phyloP scores from a whole-genome alignment of 2,888 invertebrate genomes.

The Bruchidius siliquastri region DNA sequence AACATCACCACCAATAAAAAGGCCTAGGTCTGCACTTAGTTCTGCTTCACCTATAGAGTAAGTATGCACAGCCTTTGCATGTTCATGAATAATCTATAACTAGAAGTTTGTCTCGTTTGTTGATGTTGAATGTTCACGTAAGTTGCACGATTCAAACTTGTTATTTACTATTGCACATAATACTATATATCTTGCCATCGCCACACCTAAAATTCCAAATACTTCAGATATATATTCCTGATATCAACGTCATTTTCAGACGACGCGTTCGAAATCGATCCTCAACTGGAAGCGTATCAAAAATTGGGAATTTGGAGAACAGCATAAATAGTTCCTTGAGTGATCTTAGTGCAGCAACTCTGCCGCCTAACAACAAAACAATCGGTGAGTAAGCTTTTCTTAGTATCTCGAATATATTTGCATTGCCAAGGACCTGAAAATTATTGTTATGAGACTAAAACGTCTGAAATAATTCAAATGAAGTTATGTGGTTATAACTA shows the following conservation, averaged over 20 bases:
- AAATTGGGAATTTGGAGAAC: constrained; percentile 41
- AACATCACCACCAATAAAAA: constrained; percentile 1
- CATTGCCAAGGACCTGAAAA: too few species aligned
- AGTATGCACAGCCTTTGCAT: neutral
- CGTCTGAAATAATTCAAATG: too few species aligned
- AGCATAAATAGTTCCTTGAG: constrained; percentile 70
- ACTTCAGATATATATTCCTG: too few species aligned
- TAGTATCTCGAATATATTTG: neutral
- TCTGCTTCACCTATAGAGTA: constrained; percentile 8
- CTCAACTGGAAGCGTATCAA: constrained; percentile 56
- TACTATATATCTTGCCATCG: too few species aligned
- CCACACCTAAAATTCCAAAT: too few species aligned
- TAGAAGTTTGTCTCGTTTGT: too few species aligned
- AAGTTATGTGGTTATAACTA: too few species aligned
- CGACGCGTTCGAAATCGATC: constrained; percentile 50
- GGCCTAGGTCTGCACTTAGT: constrained; percentile 9
- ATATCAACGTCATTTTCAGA: constrained; percentile 45
- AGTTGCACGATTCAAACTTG: too few species aligned
- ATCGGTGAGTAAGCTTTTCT: constrained; percentile 23
- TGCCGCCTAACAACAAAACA: constrained; percentile 23
- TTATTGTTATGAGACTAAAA: too few species aligned
- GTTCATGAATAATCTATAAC: neutral
- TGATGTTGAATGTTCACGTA: too few species aligned
- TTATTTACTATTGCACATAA: too few species aligned
- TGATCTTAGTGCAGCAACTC: constrained; percentile 56